phyloP scores from a whole-genome alignment of 2,113 vertebrate genomes.

The human region DNA sequence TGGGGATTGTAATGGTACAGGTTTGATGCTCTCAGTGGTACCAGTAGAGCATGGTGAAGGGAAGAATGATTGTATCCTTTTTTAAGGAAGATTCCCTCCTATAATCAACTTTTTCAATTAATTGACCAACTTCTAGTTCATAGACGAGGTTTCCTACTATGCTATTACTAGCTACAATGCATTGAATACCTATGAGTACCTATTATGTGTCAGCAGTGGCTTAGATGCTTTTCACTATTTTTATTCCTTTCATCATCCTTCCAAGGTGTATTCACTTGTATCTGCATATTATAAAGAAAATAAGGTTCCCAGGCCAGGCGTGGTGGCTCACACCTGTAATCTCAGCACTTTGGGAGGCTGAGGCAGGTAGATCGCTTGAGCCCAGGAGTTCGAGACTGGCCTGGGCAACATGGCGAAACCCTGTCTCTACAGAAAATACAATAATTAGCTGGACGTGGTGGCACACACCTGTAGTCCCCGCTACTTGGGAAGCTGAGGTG shows the following conservation, averaged over 20 bases:
- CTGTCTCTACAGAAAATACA: too few relatives aligned
- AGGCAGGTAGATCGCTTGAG: too few relatives aligned
- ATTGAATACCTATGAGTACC: not conserved
- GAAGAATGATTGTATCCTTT: not conserved
- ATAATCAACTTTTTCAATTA: slow-evolving; percentile 18
- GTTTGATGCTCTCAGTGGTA: not conserved
- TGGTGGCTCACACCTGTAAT: too few relatives aligned
- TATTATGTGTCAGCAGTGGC: not conserved
- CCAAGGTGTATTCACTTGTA: not conserved
- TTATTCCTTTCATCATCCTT: not conserved
- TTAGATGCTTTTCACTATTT: not conserved
- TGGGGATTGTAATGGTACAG: not conserved
- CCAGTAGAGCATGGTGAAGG: not conserved
- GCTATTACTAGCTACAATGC: not conserved
- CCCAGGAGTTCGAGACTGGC: too few relatives aligned
- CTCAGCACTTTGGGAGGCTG: too few relatives aligned
- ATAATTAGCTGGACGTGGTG: too few relatives aligned
- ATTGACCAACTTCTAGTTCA: not conserved
- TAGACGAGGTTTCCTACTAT: not conserved
- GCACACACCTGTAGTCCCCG: too few relatives aligned
- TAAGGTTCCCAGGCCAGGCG: too few relatives aligned
- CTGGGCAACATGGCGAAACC: too few relatives aligned
- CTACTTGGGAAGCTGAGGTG: too few relatives aligned
- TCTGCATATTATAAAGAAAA: not conserved
- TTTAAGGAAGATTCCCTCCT: not conserved